phyloP scores from a whole-genome alignment of 1,140 invertebrate species.

The Drosophila sp. region DNA sequence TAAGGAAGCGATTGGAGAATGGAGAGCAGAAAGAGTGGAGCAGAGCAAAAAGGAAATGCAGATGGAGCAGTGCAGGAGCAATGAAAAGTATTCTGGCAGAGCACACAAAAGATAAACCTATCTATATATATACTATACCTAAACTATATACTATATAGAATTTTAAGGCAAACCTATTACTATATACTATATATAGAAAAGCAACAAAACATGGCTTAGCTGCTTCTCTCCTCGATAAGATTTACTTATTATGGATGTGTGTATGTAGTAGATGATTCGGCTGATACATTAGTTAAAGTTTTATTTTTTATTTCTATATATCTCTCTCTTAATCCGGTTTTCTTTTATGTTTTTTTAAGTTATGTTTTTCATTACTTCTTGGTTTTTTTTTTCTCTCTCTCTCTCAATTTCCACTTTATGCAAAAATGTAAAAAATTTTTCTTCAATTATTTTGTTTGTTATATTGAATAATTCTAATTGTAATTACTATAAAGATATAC shows the following conservation, averaged over 20 bases:
- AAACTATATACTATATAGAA: conserved; percentile 14
- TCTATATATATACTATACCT: conserved; percentile 9
- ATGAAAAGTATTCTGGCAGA: conserved; percentile 7
- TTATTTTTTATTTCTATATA: not conserved
- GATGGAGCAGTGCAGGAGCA: conserved; percentile 20
- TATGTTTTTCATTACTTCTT: not conserved
- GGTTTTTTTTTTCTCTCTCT: not conserved
- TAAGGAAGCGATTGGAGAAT: not conserved
- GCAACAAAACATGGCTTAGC: conserved; percentile 8
- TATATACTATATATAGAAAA: conserved; percentile 11
- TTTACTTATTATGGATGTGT: conserved; percentile 7
- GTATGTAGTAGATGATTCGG: conserved; percentile 2
- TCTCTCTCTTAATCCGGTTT: not conserved
- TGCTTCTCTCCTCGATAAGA: conserved; percentile 13
- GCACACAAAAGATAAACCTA: conserved; percentile 12
- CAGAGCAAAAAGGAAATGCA: conserved; percentile 3
- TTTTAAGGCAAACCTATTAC: conserved; percentile 7
- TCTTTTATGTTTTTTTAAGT: not conserved
- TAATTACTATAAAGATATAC: conserved; percentile 30
- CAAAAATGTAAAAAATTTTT: conserved; percentile 1
- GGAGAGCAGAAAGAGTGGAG: not conserved
- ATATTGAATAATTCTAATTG: conserved; percentile 25
- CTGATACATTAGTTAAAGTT: conserved; percentile 10
- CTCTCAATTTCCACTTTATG: conserved; percentile 1
- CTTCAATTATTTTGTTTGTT: conserved; percentile 12